Percentiles rank a stretch among this genome's conserved stretches.
These are phyloP conservation scores for Hoplodrina ambigua DNA, from an alignment of 2,888 invertebrate genomes.

Conservation along the genomic window DNA sequence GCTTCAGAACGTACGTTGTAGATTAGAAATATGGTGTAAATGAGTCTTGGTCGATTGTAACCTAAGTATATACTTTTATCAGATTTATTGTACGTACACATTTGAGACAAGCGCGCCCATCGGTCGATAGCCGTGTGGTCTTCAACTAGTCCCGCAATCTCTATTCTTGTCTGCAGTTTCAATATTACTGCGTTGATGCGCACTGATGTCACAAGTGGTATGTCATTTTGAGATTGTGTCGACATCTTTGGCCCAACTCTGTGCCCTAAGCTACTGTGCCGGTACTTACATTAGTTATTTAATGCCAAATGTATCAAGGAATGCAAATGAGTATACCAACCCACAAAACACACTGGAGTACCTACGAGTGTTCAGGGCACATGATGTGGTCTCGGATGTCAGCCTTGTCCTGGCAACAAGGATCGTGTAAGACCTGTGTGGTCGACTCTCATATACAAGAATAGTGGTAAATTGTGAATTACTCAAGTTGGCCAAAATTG, in stretches of 20 bases:
- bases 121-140: conserved; percentile 36
- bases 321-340: neutral
- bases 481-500: conserved; percentile 88
- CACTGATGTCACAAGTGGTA: conserved; percentile 48
- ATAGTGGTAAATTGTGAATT: conserved; percentile 76
- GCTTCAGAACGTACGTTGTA: conserved; percentile 60
- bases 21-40: conserved; percentile 66
- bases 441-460: conserved; percentile 63
- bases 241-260: conserved; percentile 31
- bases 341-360: neutral
- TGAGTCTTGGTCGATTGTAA: conserved; percentile 65
- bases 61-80: conserved; percentile 46
- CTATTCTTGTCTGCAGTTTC: conserved; percentile 52
- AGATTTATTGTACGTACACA: conserved; percentile 39
- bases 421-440: conserved; percentile 58
- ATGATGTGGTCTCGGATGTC: conserved; percentile 7
- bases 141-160: conserved; percentile 46
- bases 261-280: conserved; percentile 31
- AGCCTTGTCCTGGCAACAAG: conserved; percentile 28
- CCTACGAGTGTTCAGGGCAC: conserved; percentile 24
- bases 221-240: conserved; percentile 42
- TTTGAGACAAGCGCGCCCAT: conserved; percentile 42
- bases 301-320: neutral
- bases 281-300: neutral
- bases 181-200: conserved; percentile 53